phyloP scores from a whole-genome alignment of 2,113 vertebrate genomes.

The Tupaia tana region DNA sequence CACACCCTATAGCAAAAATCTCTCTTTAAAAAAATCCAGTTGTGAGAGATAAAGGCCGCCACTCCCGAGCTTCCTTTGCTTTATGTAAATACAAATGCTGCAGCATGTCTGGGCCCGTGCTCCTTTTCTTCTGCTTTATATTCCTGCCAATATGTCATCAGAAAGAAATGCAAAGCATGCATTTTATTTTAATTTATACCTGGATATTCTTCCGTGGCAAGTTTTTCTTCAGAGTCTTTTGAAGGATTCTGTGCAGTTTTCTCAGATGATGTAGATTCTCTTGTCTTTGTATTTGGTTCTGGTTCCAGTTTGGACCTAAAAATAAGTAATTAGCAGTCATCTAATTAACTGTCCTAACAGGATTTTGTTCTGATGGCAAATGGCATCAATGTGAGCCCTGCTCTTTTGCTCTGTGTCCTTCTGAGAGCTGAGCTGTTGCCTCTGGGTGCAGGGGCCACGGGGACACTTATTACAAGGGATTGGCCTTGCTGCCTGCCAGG shows the following conservation, averaged over 20 bases:
- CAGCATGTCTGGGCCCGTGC: accelerated
- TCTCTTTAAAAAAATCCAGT: not conserved
- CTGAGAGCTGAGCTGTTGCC: not conserved
- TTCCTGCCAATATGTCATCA: accelerated
- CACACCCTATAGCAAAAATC: too few relatives aligned
- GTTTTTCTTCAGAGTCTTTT: slow-evolving; percentile 87
- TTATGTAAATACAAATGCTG: not conserved
- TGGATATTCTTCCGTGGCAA: slow-evolving; percentile 86
- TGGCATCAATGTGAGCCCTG: not conserved
- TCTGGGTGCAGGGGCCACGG: not conserved
- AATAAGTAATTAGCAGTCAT: not conserved
- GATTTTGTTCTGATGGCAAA: not conserved
- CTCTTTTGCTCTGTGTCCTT: not conserved
- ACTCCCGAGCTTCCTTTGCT: not conserved
- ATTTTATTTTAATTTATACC: slow-evolving; percentile 82
- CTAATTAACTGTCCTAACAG: not conserved
- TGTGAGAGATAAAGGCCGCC: too few relatives aligned
- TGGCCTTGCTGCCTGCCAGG: too few relatives aligned
- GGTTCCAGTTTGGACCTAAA: slow-evolving; percentile 94
- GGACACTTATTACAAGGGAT: accelerated
- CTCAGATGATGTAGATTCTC: slow-evolving; percentile 72
- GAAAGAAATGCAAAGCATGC: not conserved
- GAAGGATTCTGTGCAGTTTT: slow-evolving; percentile 66
- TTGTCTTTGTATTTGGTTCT: slow-evolving; percentile 86
- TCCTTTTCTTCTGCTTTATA: not conserved